Base-by-base conservation (phyloP, 2,888 invertebrate genomes). In the Ligdia adustata region DNA sequence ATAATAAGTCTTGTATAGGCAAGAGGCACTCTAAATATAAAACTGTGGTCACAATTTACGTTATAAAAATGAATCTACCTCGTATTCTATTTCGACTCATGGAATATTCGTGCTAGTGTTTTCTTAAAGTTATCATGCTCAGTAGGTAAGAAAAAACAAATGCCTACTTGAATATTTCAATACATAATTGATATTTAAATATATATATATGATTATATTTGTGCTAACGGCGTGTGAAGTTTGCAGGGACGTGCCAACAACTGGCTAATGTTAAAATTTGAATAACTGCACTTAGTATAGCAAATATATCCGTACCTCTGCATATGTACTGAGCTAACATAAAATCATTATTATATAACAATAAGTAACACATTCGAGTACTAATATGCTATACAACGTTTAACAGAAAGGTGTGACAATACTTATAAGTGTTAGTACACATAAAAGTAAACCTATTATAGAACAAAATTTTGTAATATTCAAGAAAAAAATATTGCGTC, bases 11-110 rank as follows among this genome's bases (percentile, higher is more conserved):
- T 91, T 90, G 84, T 89, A 88, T 79, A 91, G 91, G 91, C 90
- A 91, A 91, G 91, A 92, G 92, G 92, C 92, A 92, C 92, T 92
- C 92, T 90, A 91, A 90, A 91, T 91, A 91, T 91, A 91, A 91
- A 91, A 91, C 85, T 80, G 91, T 91, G 90, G 91, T 91, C 91
- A 88, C 89, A 89, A 89, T 90, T 84, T 75, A 81, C 77, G 69
- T 76, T 82, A 84, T 79, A 86, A 86, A 85, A 89, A 87, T 75
- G 80, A 82, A 81, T 80, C 86, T 87, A 88, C 82, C 56, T 67
- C 71, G 68, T 75, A 80, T 69, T n/a, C 84, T 84, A 85, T 81
- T 76, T 76, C 73, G 84, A 84, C 75, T 78, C 73, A 75, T 79
- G 72, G 77, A 78, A 77, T 78, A 75, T 79, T 82, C 79, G 85